Evolutionary conservation across 92 coral and sea anemone species (phyloP).

Genomic region (Bergia sp.): DNA sequence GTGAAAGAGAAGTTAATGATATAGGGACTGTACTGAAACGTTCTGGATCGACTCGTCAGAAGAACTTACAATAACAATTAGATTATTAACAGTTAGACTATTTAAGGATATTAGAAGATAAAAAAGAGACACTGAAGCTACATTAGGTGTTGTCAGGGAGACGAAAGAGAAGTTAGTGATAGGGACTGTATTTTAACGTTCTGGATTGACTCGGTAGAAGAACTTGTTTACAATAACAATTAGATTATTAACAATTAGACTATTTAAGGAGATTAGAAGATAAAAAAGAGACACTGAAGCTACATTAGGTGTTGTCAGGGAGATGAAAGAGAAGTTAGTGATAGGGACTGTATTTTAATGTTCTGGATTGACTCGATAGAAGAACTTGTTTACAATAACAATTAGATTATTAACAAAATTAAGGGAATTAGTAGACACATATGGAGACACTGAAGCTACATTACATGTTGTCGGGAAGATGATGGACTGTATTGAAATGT

Average conservation of each 20-base stretch:
- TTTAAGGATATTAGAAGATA: neutral
- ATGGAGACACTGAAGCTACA: neutral
- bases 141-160: constrained; percentile 10
- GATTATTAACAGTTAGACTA: neutral
- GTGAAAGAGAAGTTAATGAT: neutral
- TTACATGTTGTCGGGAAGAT: constrained; percentile 10
- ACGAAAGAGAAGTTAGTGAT: neutral
- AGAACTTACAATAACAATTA: neutral
- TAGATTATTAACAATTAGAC: neutral
- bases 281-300: neutral
- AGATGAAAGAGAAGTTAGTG: neutral
- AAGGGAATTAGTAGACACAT: neutral
- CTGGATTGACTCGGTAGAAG: constrained; percentile 17
- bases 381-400: neutral
- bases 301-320: neutral
- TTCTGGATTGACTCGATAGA: constrained; percentile 18
- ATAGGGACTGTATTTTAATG: neutral
- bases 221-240: neutral
- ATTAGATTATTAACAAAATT: neutral
- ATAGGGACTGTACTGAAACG: neutral
- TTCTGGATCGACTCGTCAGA: constrained; percentile 13
- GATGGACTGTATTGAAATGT: constrained; percentile 2
- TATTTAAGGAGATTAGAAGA: neutral
- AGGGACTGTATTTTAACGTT: neutral
- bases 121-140: neutral